Evolutionary conservation across 2,888 invertebrate species (phyloP).

Genomic region (Rhaphigaster nebulosa): DNA sequence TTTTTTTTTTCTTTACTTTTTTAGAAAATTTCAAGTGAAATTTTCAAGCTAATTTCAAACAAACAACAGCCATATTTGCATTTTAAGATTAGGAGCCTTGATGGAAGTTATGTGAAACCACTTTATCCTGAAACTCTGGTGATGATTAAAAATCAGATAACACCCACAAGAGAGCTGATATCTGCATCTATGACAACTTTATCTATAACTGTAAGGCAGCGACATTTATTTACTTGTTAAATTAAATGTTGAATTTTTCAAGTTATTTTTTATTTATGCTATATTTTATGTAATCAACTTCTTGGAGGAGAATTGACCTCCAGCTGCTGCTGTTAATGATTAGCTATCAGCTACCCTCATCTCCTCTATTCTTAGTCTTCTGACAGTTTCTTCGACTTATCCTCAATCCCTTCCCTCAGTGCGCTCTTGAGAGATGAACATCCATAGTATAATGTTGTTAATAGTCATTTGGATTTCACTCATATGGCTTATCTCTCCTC

Average conservation of each 20-base stretch:
- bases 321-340: too few relatives aligned
- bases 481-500: too few relatives aligned
- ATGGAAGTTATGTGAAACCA: slow-evolving; percentile 64
- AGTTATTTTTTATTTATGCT: neutral
- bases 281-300: too few relatives aligned
- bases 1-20: slow-evolving; percentile 39
- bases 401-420: too few relatives aligned
- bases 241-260: slow-evolving; percentile 23
- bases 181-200: slow-evolving; percentile 63
- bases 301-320: too few relatives aligned
- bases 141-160: slow-evolving; percentile 57
- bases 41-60: slow-evolving; percentile 56
- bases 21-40: slow-evolving; percentile 57
- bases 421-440: too few relatives aligned
- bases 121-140: slow-evolving; percentile 63
- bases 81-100: slow-evolving; percentile 63
- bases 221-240: neutral
- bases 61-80: slow-evolving; percentile 61
- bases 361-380: too few relatives aligned
- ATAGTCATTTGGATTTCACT: too few relatives aligned
- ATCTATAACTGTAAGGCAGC: slow-evolving; percentile 59
- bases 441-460: too few relatives aligned
- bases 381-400: too few relatives aligned
- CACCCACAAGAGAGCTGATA: slow-evolving; percentile 59
- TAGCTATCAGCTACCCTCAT: too few relatives aligned